A percentile compares a stretch with the other conserved stretches of the same genome.
Evolutionary conservation across 2,797 vertebrate genomes (phyloP).

Genomic region (Morelia viridis): DNA sequence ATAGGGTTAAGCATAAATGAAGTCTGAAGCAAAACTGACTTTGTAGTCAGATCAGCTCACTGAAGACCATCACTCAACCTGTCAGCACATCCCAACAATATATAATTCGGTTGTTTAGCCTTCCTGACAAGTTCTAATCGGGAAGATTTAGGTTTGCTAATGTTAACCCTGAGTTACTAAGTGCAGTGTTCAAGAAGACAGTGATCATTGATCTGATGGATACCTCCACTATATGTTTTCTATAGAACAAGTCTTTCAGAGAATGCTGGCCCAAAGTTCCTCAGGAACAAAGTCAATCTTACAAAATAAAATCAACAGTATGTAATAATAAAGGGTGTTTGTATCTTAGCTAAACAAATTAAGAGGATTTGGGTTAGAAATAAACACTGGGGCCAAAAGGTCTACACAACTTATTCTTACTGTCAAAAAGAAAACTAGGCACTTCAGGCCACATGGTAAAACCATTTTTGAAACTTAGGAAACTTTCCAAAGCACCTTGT

Average conservation of each 20-base stretch:
- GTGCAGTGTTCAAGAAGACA: not conserved
- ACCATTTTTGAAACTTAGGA: not conserved
- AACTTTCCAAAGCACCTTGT: not conserved
- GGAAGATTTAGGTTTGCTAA: slow-evolving; percentile 24
- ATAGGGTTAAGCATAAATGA: slow-evolving; percentile 23
- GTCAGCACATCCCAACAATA: not conserved
- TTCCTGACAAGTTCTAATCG: slow-evolving; percentile 34
- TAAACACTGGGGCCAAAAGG: not conserved
- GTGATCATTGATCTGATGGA: not conserved
- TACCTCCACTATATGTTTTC: slow-evolving; percentile 1
- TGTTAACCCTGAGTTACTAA: slow-evolving; percentile 34
- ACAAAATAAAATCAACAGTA: not conserved
- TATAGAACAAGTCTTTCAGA: not conserved
- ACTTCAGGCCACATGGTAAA: not conserved
- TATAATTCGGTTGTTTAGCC: slow-evolving; percentile 36
- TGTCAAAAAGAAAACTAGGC: not conserved
- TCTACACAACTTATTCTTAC: not conserved
- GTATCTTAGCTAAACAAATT: not conserved
- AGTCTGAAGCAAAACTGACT: slow-evolving; percentile 41
- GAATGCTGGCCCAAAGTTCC: not conserved
- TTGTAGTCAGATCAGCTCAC: slow-evolving; percentile 26
- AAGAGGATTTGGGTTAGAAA: not conserved
- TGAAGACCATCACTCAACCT: slow-evolving; percentile 42
- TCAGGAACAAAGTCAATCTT: not conserved
- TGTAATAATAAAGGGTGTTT: not conserved